These are phyloP conservation scores for Archips xylosteana DNA, from an alignment of 2,888 invertebrate genomes.

Conservation along the genomic window DNA sequence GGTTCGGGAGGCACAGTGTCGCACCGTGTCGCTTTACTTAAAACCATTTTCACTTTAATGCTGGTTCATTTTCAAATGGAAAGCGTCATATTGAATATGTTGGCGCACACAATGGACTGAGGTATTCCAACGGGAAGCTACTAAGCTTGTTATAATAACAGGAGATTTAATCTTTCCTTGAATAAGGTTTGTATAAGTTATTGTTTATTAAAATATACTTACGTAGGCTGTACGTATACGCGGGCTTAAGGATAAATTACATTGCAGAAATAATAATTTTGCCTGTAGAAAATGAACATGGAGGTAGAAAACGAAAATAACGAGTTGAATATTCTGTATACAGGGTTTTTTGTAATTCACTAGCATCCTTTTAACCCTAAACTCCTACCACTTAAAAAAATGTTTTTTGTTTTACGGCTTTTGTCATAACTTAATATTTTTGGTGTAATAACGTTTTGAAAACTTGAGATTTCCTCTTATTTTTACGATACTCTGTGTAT, in stretches of 20 bases:
- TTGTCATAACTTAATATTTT: too few relatives aligned
- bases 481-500: too few relatives aligned
- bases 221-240: background rate
- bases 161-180: conserved; percentile 25
- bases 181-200: conserved; percentile 15
- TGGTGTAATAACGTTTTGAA: too few relatives aligned
- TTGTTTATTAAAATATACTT: conserved; percentile 18
- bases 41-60: background rate
- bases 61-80: conserved; percentile 19
- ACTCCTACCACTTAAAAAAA: too few relatives aligned
- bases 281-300: too few relatives aligned
- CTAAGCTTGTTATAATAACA: conserved; percentile 36
- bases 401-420: too few relatives aligned
- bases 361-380: too few relatives aligned
- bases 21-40: background rate
- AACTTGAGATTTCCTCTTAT: too few relatives aligned
- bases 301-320: background rate
- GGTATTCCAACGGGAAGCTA: conserved; percentile 31
- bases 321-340: too few relatives aligned
- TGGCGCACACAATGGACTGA: conserved; percentile 31
- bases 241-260: background rate
- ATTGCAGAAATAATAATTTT: background rate
- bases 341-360: too few relatives aligned
- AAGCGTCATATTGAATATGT: conserved; percentile 34
- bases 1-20: conserved; percentile 8